Base-by-base conservation (phyloP, 2,888 invertebrate genomes). In the Gibbula magus region DNA sequence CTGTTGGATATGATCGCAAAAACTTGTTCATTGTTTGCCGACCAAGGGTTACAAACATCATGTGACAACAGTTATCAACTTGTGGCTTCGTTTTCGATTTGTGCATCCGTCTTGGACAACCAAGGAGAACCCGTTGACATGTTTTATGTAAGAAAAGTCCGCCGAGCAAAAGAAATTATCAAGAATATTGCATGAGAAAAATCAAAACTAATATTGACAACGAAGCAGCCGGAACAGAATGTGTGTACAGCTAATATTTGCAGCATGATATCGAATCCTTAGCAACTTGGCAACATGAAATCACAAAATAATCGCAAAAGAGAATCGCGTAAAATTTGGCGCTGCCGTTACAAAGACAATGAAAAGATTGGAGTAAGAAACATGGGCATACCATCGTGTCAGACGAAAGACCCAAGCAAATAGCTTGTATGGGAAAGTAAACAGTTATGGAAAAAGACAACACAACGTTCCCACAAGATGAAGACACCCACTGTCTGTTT, bases 361-460 rank as follows among this genome's bases (percentile, higher is more conserved):
- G 70, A 39, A 70, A 35, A 39, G 70, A 25, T 35, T 32, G n/a
- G 20, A 39, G 70, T 70, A 70, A 70, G 70, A 70, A 70, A 70
- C 35, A 18, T 35, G 4, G 35, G 70, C 70, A 70, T 70, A 70
- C 70, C 70, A 32, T 35, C 70, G 35, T 70, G 70, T 39, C 70
- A 70, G 70, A 20, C 7, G 35, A 70, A 39, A 70, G 70, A 70
- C 20, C 35, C 35, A 39, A 20, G 35, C 70, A 70, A 70, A 70
- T 70, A 70, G 20, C 70, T 70, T 39, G 70, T 70, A 70, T 70
- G 70, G 70, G 70, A 70, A 70, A 70, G 70, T 70, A 70, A 70
- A 70, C 70, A 70, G 35, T 70, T 70, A 70, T 70, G 70, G 70
- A 70, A 70, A 70, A 70, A 70, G 70, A 70, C 70, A 70, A 70